Evolutionary conservation across 2,888 invertebrate species (phyloP), one percentile per base, ranked within the genome.

Genomic region (Nomada flava): DNA sequence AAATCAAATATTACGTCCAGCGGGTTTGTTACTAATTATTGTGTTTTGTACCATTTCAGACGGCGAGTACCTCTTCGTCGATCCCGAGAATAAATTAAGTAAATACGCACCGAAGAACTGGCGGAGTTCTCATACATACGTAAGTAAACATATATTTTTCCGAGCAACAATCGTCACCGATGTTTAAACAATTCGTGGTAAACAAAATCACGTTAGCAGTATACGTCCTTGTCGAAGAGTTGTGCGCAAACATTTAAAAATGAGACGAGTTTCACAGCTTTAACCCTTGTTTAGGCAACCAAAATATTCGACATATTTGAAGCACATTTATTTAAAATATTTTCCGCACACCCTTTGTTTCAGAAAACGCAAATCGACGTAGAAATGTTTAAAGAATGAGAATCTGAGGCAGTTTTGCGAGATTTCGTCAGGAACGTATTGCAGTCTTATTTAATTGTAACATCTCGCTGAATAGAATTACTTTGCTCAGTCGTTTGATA

Each of bases 21-120:
- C 7, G 4, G 2, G n/a, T 18, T 15, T 11, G 13, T 29, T 23
- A 26, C 42, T 62, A 36, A 79, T 64, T 42, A 52, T 44, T 29
- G 11, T 42, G 1, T 42, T 29, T 86, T 91, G 93, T 91, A 92
- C 88, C 88, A 88, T 96, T 96, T 57, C 96, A 98, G 98, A 98
- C 96, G 98, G 98, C 95, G 98, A 99, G 95, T 98, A 97, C 95
- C 96, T 98, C 93, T 99, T 99, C 95, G 97, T 98, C 94, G 98
- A 98, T 94, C 96, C 97, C 94, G 98, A 98, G 94, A 97, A 97
- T 95, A 99, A 99, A 95, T 95, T 99, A 92, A 98, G 98, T 93
- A 99, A 99, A 95, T 98, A 98, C 95, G 98, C 98, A 91, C 98
- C 98, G 92, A 98, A 98, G 95, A 97, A 97, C 94, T 98, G 98